Evolutionary conservation across 2,888 invertebrate genomes (phyloP).

Genomic region (Catotricha subobsoleta): DNA sequence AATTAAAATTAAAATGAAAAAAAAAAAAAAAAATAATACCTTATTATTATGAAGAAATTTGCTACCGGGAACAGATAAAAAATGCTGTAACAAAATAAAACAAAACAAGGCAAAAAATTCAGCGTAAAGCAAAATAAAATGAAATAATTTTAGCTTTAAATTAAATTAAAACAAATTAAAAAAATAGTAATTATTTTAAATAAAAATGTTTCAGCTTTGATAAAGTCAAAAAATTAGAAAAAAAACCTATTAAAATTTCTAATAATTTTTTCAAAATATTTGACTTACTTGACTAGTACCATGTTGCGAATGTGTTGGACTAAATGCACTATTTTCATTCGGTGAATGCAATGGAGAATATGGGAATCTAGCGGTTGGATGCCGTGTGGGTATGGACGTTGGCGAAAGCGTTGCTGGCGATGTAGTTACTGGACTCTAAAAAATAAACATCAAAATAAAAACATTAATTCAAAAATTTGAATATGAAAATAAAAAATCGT

Average conservation of each 20-base stretch:
- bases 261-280: background rate
- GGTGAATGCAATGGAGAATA: slow-evolving; percentile 16
- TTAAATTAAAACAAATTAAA: background rate
- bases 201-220: background rate
- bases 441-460: slow-evolving; percentile 10
- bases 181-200: background rate
- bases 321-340: slow-evolving; percentile 13
- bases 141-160: background rate
- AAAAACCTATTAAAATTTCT: background rate
- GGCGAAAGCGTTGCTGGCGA: slow-evolving; percentile 55
- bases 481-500: background rate
- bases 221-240: slow-evolving; percentile 3
- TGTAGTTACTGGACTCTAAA: slow-evolving; percentile 47
- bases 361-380: slow-evolving; percentile 27
- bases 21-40: slow-evolving; percentile 37
- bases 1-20: slow-evolving; percentile 22
- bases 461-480: background rate
- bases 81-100: slow-evolving; percentile 63
- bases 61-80: slow-evolving; percentile 74
- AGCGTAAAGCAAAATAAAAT: background rate
- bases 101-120: slow-evolving; percentile 20
- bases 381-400: slow-evolving; percentile 39
- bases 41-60: slow-evolving; percentile 64
- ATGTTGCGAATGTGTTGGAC: slow-evolving; percentile 13
- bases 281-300: slow-evolving; percentile 10